These are phyloP conservation scores for Falco biarmicus DNA, from an alignment of 2,797 vertebrate species.

Conservation along the genomic window DNA sequence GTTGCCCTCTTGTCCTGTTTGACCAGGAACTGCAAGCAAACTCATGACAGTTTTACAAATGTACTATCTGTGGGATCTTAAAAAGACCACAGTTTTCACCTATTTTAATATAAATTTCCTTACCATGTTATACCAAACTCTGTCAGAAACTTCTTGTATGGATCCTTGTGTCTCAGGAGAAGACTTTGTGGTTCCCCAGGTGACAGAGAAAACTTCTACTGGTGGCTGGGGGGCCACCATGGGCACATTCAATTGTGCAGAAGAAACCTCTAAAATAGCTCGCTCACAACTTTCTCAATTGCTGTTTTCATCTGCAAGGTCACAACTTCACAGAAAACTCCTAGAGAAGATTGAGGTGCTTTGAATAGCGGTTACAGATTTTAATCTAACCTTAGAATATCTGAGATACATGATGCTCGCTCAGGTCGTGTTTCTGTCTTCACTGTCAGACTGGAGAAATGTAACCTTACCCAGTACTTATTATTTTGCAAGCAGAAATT, in stretches of 20 bases:
- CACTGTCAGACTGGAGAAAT: background rate
- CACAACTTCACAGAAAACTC: background rate
- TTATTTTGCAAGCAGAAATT: background rate
- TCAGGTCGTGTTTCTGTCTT: background rate
- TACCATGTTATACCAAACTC: background rate
- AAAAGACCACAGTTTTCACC: background rate
- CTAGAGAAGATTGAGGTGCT: background rate
- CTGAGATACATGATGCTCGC: background rate
- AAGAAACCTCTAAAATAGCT: background rate
- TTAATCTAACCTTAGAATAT: background rate
- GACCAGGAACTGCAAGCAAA: background rate
- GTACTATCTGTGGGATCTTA: background rate
- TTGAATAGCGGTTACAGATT: background rate
- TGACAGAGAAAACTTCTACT: background rate
- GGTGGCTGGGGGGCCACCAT: background rate
- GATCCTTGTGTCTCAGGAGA: background rate
- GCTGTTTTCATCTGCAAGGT: background rate
- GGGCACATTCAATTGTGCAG: background rate
- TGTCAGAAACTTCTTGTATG: background rate
- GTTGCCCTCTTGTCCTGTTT: background rate
- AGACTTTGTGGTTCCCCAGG: background rate
- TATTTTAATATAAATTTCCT: background rate
- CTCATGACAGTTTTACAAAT: accelerated
- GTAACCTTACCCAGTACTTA: background rate
- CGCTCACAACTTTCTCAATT: background rate